Base-by-base conservation (phyloP, 2,888 invertebrate species). In the Nomada flava region DNA sequence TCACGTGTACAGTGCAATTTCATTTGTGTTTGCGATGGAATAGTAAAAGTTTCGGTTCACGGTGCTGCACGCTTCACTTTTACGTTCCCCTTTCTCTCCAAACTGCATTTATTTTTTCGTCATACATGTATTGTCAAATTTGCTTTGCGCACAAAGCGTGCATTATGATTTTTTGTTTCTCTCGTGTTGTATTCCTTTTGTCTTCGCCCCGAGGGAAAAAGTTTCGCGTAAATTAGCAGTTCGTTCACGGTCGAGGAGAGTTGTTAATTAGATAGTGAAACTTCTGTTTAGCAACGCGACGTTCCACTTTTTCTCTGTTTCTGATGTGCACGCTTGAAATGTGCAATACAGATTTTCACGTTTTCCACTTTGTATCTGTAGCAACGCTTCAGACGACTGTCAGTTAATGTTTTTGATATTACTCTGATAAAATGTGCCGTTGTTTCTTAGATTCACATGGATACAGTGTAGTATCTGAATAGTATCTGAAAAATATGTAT, bases 231-330 rank as follows among this genome's bases (percentile, higher is more conserved):
- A 77, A 77, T 77, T 76, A 63, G 63, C 77, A 78, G 42, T 69
- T 63, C 9, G 55, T 20, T 26, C 29, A 71, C 67, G 63, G 71
- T 57, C 59, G 52, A 44, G 62, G 23, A 36, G 71, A 60, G 52
- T 55, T 67, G 62, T 63, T 80, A 80, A 79, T 71, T 80, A 72
- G 59, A 71, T 72, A 59, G 62, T 44, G 71, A 80, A 72, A 72
- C 79, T 78, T 68, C 50, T 69, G 42, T 62, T 78, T 57, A 78
- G 53, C 42, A 50, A 23, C 29, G 42, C 15, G 15, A 5, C 9
- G 55, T 59, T 36, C 26, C 23, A 7, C 50, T 55, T 67, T 29
- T 53, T 18, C 36, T 29, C 11, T 23, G 23, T 2, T 9, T 20
- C 42, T 55, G 53, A 53, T 15, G 44, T 44, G 9, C 26, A 23